These are phyloP conservation scores for Brachyptera putata DNA, from an alignment of 2,888 invertebrate species.

Conservation along the genomic window DNA sequence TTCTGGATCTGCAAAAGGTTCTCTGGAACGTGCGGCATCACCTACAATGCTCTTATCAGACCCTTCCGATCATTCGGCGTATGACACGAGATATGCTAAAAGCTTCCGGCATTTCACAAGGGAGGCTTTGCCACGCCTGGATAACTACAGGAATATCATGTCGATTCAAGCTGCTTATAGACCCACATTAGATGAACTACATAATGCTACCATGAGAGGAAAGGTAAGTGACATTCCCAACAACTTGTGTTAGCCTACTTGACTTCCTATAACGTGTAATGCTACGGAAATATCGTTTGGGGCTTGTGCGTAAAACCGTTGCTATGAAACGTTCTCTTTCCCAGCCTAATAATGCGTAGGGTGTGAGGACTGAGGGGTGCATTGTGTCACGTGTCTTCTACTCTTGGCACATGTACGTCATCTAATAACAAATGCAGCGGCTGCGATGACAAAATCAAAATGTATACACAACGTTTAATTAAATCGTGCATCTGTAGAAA, in stretches of 20 bases:
- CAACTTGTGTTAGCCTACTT: too few relatives aligned
- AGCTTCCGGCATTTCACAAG: constrained; percentile 82
- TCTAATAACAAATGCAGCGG: too few relatives aligned
- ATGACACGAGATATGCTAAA: constrained; percentile 69
- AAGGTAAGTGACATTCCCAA: constrained; percentile 69
- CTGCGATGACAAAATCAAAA: too few relatives aligned
- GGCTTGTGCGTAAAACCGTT: too few relatives aligned
- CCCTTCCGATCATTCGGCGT: constrained; percentile 34
- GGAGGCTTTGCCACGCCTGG: constrained; percentile 80
- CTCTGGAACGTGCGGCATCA: constrained; percentile 46
- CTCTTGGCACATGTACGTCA: too few relatives aligned
- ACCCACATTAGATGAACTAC: constrained; percentile 84
- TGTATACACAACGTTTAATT: too few relatives aligned
- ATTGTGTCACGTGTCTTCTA: too few relatives aligned
- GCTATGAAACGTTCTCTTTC: too few relatives aligned
- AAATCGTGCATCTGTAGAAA: too few relatives aligned
- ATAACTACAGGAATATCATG: constrained; percentile 85
- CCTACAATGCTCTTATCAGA: constrained; percentile 40
- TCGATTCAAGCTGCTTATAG: constrained; percentile 82
- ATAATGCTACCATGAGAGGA: constrained; percentile 73
- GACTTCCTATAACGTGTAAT: too few relatives aligned
- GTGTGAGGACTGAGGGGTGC: too few relatives aligned
- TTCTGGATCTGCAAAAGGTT: constrained; percentile 43
- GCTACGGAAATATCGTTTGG: not conserved
- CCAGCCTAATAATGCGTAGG: too few relatives aligned